Evolutionary conservation across 1,140 invertebrate species (phyloP).

Genomic region (Drosophila dunni): DNA sequence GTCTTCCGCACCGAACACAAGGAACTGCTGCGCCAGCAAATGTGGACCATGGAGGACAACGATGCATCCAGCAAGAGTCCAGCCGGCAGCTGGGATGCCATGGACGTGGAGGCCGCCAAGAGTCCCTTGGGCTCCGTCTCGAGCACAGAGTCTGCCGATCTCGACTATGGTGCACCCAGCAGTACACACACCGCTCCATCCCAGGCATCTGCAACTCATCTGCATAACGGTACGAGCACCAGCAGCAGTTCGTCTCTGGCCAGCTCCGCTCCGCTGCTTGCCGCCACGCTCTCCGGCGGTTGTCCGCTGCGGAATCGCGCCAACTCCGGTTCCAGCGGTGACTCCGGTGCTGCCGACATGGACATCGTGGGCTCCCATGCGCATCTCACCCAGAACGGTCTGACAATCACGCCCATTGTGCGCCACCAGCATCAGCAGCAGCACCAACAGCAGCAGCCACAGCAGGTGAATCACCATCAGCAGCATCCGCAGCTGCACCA

Average conservation of each 20-base stretch:
- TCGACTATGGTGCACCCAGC: constrained; percentile 85
- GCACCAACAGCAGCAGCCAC: constrained; percentile 57
- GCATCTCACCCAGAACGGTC: constrained; percentile 88
- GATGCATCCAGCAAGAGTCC: constrained; percentile 85
- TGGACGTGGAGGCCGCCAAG: constrained; percentile 90
- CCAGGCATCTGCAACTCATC: constrained; percentile 85
- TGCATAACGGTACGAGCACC: constrained; percentile 59
- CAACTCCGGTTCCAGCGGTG: constrained; percentile 91
- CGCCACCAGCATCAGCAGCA: constrained; percentile 77
- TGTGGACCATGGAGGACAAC: constrained; percentile 88
- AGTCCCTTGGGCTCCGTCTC: constrained; percentile 94
- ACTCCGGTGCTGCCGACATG: constrained; percentile 89
- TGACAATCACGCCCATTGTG: constrained; percentile 88
- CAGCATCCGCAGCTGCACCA: constrained; percentile 76
- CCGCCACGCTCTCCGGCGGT: constrained; percentile 90
- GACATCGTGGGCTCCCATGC: constrained; percentile 88
- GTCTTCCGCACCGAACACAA: constrained; percentile 96
- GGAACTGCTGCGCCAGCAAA: constrained; percentile 90
- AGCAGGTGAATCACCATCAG: constrained; percentile 55
- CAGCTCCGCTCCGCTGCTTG: constrained; percentile 88
- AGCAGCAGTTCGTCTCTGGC: constrained; percentile 76
- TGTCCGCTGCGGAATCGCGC: constrained; percentile 89
- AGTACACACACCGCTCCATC: constrained; percentile 85
- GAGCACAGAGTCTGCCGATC: constrained; percentile 89
- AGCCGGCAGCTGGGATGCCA: constrained; percentile 88